Conservation (phyloP, 2,113 vertebrate genomes). For the Corynorhinus townsendii region DNA sequence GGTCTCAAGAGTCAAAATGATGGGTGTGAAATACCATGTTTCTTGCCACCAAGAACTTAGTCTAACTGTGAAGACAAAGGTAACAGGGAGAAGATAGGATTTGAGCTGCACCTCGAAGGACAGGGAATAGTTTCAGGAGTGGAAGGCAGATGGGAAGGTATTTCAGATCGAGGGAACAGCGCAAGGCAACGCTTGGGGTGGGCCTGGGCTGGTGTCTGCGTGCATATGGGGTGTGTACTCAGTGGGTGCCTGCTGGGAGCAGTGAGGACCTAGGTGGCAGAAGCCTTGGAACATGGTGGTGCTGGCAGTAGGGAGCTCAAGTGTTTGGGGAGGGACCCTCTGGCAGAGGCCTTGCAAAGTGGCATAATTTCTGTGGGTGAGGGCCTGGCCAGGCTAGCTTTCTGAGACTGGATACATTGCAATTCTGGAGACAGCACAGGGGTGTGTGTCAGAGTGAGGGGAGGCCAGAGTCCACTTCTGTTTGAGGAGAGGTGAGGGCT, state of each 20-base stretch:
- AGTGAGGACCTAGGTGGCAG: neutral
- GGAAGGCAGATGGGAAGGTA: neutral
- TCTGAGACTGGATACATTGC: neutral
- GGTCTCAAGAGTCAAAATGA: neutral
- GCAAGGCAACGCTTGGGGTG: neutral
- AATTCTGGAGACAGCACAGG: neutral
- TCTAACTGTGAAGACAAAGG: neutral
- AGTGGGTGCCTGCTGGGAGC: neutral
- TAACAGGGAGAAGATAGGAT: neutral
- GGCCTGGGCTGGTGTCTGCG: no score
- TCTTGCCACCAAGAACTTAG: neutral
- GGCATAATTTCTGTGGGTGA: neutral
- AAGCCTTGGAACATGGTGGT: neutral
- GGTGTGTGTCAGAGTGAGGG: neutral
- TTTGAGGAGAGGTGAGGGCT: neutral
- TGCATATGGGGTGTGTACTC: neutral
- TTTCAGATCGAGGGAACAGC: neutral
- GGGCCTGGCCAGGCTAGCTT: neutral
- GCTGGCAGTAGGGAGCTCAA: neutral
- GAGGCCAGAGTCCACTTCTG: neutral
- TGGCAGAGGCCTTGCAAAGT: neutral
- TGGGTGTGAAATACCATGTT: neutral
- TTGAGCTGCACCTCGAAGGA: neutral
- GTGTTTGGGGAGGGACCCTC: neutral
- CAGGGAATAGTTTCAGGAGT: neutral